phyloP scores from a whole-genome alignment of 2,113 vertebrate genomes.

The Salminus brasiliensis region DNA sequence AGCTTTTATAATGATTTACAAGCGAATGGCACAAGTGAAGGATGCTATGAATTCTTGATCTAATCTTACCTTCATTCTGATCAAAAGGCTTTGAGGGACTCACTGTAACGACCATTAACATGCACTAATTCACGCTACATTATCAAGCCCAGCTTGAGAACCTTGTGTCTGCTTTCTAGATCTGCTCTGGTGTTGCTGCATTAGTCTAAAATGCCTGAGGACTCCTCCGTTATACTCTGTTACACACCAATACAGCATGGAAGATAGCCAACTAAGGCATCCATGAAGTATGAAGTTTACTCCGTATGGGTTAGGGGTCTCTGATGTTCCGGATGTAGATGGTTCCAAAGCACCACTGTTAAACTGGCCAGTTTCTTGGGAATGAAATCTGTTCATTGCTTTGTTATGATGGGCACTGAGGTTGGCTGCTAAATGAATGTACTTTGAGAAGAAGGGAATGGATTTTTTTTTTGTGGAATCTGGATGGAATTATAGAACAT shows the following conservation, averaged over 20 bases:
- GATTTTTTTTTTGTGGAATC: conserved; percentile 39
- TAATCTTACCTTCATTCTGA: conserved; percentile 3
- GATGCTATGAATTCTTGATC: conserved; percentile 8
- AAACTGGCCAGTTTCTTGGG: conserved; percentile 15
- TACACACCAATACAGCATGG: conserved; percentile 18
- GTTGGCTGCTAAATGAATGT: conserved; percentile 43
- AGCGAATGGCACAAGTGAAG: background rate
- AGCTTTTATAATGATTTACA: conserved; percentile 28
- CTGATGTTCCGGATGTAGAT: background rate
- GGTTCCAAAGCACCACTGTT: conserved; percentile 2
- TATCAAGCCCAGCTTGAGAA: conserved; percentile 19
- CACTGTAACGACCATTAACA: background rate
- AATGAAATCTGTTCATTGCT: conserved; percentile 19
- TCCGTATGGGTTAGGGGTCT: background rate
- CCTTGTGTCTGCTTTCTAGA: conserved; percentile 1
- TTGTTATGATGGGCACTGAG: background rate
- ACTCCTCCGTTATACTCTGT: conserved; percentile 29
- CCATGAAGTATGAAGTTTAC: conserved; percentile 30
- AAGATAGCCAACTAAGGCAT: conserved; percentile 15
- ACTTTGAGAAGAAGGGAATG: conserved; percentile 37
- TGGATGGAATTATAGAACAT: conserved; percentile 25
- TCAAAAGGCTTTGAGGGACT: background rate
- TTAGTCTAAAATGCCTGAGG: conserved; percentile 20
- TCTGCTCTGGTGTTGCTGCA: conserved; percentile 12
- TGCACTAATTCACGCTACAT: conserved; percentile 3